Evolutionary conservation across 2,113 vertebrate species (phyloP).

Genomic region (Shinisaurus crocodilurus): DNA sequence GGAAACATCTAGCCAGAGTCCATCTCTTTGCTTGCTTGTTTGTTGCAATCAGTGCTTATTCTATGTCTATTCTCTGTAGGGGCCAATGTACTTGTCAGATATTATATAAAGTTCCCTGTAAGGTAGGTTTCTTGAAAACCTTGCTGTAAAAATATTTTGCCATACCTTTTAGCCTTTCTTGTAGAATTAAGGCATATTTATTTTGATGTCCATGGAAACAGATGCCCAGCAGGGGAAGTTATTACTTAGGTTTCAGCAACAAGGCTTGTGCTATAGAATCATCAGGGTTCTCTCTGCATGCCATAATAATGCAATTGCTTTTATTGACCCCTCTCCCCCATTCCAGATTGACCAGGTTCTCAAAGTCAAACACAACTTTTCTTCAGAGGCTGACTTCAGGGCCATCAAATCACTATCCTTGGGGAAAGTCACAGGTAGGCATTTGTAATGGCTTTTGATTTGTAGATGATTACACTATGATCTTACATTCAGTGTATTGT

Average conservation of each 20-base stretch:
- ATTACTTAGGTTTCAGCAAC: conserved; percentile 33
- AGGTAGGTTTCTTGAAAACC: conserved; percentile 50
- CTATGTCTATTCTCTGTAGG: conserved; percentile 40
- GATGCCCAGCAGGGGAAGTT: conserved; percentile 15
- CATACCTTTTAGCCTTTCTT: conserved; percentile 52
- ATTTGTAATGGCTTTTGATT: conserved; percentile 27
- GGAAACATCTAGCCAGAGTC: conserved; percentile 7
- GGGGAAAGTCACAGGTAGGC: conserved; percentile 92
- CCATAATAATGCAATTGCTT: conserved; percentile 49
- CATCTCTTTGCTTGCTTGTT: conserved; percentile 43
- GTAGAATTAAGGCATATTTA: conserved; percentile 54
- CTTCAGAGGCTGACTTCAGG: conserved; percentile 87
- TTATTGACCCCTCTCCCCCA: conserved; percentile 62
- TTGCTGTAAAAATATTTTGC: conserved; percentile 45
- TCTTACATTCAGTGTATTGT: background rate
- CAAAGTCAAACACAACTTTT: conserved; percentile 89
- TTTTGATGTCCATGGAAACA: conserved; percentile 52
- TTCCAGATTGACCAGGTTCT: conserved; percentile 91
- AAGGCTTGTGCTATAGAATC: conserved; percentile 26
- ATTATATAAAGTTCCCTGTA: conserved; percentile 50
- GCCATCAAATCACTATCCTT: conserved; percentile 88
- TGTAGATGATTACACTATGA: background rate
- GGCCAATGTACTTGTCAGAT: conserved; percentile 56
- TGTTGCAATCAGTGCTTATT: conserved; percentile 42
- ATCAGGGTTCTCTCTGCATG: conserved; percentile 43